Conservation (phyloP, 2,888 invertebrate genomes). For the Tipula helvola region DNA sequence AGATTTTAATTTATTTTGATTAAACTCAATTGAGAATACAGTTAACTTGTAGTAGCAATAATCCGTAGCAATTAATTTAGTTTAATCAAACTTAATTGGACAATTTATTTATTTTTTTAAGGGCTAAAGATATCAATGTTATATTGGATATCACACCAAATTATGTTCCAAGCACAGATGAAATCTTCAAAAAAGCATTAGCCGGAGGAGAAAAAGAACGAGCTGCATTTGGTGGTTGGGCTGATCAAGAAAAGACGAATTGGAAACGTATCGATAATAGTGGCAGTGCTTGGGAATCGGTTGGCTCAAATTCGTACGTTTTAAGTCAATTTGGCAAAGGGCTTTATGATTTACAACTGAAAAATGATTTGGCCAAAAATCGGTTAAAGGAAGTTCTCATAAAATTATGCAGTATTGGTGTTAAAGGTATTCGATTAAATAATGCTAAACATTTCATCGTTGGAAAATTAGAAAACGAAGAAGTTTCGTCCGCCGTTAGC, state of each 20-base stretch:
- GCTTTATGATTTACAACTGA: conserved; percentile 73
- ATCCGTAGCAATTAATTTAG: not conserved
- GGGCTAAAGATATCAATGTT: conserved; percentile 41
- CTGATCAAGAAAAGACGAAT: conserved; percentile 45
- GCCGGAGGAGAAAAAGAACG: conserved; percentile 35
- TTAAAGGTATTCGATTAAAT: conserved; percentile 60
- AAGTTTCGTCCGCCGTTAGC: conserved; percentile 22
- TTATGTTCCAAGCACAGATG: conserved; percentile 51
- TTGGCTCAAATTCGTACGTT: conserved; percentile 42
- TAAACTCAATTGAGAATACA: not conserved
- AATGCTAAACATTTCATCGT: conserved; percentile 55
- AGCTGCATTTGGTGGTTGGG: not conserved
- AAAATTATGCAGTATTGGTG: conserved; percentile 62
- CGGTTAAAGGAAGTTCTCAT: conserved; percentile 54
- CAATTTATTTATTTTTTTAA: conserved; percentile 17
- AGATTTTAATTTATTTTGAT: not conserved
- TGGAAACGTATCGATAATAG: conserved; percentile 44
- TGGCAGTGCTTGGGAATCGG: conserved; percentile 27
- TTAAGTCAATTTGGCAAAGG: conserved; percentile 58
- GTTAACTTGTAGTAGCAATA: not conserved
- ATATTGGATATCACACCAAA: conserved; percentile 67
- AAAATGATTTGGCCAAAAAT: conserved; percentile 49
- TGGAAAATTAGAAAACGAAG: conserved; percentile 39
- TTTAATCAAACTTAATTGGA: not conserved
- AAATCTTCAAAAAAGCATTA: conserved; percentile 56